These are phyloP conservation scores for Stegodyphus mimosarum DNA, from an alignment of 1,140 invertebrate genomes.

Conservation along the genomic window DNA sequence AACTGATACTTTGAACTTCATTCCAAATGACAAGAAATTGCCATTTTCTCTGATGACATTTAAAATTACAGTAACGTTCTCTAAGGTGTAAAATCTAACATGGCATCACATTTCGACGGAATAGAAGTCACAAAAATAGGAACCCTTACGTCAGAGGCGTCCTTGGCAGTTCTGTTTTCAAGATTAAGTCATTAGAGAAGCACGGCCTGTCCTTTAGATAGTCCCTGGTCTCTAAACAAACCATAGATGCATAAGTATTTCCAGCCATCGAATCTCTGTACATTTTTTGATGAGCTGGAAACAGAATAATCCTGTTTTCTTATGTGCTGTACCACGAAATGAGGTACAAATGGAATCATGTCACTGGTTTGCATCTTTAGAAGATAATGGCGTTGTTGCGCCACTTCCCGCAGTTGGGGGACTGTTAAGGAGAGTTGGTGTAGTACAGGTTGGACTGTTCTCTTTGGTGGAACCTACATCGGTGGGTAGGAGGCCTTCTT, in stretches of 20 bases:
- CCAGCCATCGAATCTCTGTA: too few relatives aligned
- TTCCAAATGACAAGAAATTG: not conserved
- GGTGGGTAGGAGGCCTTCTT: conserved; percentile 83
- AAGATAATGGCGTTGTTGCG: conserved; percentile 13
- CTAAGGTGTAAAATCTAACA: not conserved
- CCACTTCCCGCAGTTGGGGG: conserved; percentile 1
- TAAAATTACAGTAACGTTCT: not conserved
- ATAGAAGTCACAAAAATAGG: not conserved
- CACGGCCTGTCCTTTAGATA: too few relatives aligned
- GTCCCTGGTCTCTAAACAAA: too few relatives aligned
- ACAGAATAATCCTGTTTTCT: too few relatives aligned
- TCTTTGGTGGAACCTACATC: conserved; percentile 67
- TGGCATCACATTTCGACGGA: not conserved
- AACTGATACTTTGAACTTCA: not conserved
- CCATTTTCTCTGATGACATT: too few relatives aligned
- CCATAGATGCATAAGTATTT: too few relatives aligned
- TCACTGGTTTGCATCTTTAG: conserved; percentile 51
- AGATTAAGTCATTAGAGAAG: too few relatives aligned
- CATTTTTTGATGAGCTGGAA: too few relatives aligned
- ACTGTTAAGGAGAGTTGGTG: conserved; percentile 5
- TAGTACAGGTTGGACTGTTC: conserved; percentile 36
- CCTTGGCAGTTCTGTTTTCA: too few relatives aligned
- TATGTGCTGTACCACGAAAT: too few relatives aligned
- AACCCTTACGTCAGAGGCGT: not conserved
- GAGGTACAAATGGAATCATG: too few relatives aligned